A percentile compares a stretch with the other conserved stretches of the same genome.
These are phyloP conservation scores for Neopelma chrysocephalum DNA, from an alignment of 2,797 vertebrate genomes.

Conservation along the genomic window DNA sequence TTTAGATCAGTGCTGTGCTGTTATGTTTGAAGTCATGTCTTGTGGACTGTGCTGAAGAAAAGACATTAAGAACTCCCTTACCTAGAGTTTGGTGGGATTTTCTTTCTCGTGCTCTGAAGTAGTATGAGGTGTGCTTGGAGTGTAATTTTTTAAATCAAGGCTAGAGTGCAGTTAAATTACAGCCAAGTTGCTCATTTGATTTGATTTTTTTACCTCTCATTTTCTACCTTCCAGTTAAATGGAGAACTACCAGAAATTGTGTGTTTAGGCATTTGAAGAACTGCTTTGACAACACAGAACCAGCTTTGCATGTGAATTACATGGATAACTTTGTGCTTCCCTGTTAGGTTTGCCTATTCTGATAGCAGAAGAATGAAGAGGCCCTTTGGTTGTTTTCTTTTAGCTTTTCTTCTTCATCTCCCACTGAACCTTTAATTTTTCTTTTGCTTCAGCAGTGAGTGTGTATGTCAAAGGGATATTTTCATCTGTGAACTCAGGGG, in stretches of 20 bases:
- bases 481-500: neutral
- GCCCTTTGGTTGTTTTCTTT: neutral
- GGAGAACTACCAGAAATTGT: neutral
- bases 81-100: neutral
- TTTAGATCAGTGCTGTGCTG: neutral
- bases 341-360: neutral
- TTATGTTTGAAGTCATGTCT: neutral
- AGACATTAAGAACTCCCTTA: neutral
- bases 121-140: neutral
- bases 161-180: neutral
- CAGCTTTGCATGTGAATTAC: neutral
- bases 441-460: neutral
- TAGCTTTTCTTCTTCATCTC: neutral
- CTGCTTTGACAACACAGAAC: neutral
- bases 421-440: neutral
- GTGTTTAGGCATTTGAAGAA: neutral
- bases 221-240: neutral
- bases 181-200: neutral
- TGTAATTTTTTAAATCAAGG: neutral
- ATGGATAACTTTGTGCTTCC: neutral
- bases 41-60: neutral
- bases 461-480: neutral
- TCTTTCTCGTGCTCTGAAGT: neutral
- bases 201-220: neutral
- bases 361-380: neutral